A percentile compares a stretch with the other conserved stretches of the same genome.
phyloP scores from a whole-genome alignment of 2,888 invertebrate genomes.

The Venusia cambrica region DNA sequence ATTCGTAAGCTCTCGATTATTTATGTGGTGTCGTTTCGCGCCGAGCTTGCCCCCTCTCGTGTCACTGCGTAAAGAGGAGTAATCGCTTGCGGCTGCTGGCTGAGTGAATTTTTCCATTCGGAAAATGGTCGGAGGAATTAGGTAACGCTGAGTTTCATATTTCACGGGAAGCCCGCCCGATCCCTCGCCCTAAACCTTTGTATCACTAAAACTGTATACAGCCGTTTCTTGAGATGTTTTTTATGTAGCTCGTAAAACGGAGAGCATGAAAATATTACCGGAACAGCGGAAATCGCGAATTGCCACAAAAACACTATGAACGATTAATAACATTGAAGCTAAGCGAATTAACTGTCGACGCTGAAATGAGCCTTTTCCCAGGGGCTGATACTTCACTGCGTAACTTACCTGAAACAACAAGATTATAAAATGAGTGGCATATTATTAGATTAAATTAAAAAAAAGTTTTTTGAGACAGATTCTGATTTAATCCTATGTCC shows the following conservation, averaged over 20 bases:
- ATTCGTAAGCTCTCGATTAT: slow-evolving; percentile 72
- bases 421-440: slow-evolving; percentile 22
- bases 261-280: slow-evolving; percentile 52
- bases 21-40: slow-evolving; percentile 57
- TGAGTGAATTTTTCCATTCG: slow-evolving; percentile 73
- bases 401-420: slow-evolving; percentile 35
- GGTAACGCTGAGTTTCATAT: slow-evolving; percentile 60
- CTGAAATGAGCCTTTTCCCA: slow-evolving; percentile 24
- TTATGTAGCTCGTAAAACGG: slow-evolving; percentile 63
- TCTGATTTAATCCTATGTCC: slow-evolving; percentile 5
- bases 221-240: slow-evolving; percentile 51
- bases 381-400: slow-evolving; percentile 19
- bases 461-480: slow-evolving; percentile 7
- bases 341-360: slow-evolving; percentile 28
- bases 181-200: slow-evolving; percentile 31
- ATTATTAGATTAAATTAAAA: slow-evolving; percentile 10
- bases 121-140: slow-evolving; percentile 69
- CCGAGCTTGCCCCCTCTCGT: slow-evolving; percentile 47
- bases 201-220: slow-evolving; percentile 37
- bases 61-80: slow-evolving; percentile 67
- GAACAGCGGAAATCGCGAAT: slow-evolving; percentile 51
- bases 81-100: slow-evolving; percentile 65
- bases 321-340: slow-evolving; percentile 47
- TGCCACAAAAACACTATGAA: slow-evolving; percentile 48
- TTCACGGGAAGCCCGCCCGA: slow-evolving; percentile 48